Percentiles rank a stretch among this genome's conserved stretches.
These are phyloP conservation scores for Podabrus alpinus DNA, from an alignment of 2,888 invertebrate genomes.

Conservation along the genomic window DNA sequence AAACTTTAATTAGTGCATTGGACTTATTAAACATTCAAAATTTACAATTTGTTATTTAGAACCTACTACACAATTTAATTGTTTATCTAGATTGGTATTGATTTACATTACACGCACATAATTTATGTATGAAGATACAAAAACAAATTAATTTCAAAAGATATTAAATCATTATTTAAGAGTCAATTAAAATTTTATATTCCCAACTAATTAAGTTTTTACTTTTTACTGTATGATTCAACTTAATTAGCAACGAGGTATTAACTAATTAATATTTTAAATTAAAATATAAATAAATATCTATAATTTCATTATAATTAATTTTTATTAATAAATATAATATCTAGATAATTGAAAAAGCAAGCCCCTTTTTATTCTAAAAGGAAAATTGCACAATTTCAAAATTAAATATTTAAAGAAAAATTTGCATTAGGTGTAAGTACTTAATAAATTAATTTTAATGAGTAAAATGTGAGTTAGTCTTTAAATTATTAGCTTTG, in stretches of 20 bases:
- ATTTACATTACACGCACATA: background rate
- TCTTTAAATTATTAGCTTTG: background rate
- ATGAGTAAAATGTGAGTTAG: background rate
- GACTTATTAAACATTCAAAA: background rate
- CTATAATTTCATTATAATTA: background rate
- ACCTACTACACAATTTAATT: background rate
- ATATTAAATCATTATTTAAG: background rate
- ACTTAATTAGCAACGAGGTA: background rate
- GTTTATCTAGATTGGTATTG: background rate
- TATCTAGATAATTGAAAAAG: too few species aligned
- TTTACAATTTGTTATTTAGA: background rate
- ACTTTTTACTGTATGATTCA: background rate
- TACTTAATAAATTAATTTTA: background rate
- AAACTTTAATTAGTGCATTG: background rate
- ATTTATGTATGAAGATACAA: background rate
- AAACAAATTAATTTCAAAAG: background rate
- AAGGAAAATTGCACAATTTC: too few species aligned
- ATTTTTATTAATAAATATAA: background rate
- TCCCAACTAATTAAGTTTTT: background rate
- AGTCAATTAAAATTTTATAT: background rate
- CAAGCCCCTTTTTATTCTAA: too few species aligned
- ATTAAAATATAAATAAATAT: too few species aligned
- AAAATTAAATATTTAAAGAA: too few species aligned
- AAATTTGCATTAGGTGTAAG: too few species aligned
- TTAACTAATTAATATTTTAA: background rate